Percentiles rank a stretch among this genome's conserved stretches.
phyloP scores from a whole-genome alignment of 2,888 invertebrate genomes.

The Scaptomyza cyrtandrae region DNA sequence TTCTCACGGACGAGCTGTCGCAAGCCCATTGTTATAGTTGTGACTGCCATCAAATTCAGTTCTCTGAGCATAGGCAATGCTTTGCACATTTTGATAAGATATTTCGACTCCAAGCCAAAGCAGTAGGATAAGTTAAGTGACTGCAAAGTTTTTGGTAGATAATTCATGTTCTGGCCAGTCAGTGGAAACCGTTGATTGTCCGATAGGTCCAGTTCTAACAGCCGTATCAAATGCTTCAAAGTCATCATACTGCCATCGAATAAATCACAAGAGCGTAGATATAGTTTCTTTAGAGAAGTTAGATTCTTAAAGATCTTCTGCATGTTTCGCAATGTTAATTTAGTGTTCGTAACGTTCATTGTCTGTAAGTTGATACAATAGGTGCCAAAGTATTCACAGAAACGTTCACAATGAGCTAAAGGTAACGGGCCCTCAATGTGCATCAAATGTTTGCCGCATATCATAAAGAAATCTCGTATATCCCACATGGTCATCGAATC shows the following conservation, averaged over 20 bases:
- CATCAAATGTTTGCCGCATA: constrained; percentile 24
- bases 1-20: constrained; percentile 18
- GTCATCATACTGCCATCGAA: constrained; percentile 11
- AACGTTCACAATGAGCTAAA: constrained; percentile 19
- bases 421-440: constrained; percentile 31
- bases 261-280: constrained; percentile 23
- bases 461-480: constrained; percentile 41
- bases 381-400: constrained; percentile 32
- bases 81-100: constrained; percentile 18
- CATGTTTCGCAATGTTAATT: constrained; percentile 18
- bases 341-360: constrained; percentile 16
- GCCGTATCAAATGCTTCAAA: constrained; percentile 4
- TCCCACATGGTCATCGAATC: constrained; percentile 38
- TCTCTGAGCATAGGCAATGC: constrained; percentile 12
- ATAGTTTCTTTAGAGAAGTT: constrained; percentile 5
- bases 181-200: constrained; percentile 24
- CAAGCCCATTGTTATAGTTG: constrained; percentile 11
- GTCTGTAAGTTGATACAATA: constrained; percentile 32
- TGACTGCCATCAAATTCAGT: constrained; percentile 26
- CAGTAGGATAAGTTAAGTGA: constrained; percentile 18
- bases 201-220: constrained; percentile 32
- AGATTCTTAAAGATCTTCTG: constrained; percentile 11
- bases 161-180: constrained; percentile 31
- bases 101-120: constrained; percentile 16
- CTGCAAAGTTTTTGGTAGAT: constrained; percentile 20